Evolutionary conservation across 2,888 invertebrate genomes (phyloP).

Genomic region (Hybos culiciformis): DNA sequence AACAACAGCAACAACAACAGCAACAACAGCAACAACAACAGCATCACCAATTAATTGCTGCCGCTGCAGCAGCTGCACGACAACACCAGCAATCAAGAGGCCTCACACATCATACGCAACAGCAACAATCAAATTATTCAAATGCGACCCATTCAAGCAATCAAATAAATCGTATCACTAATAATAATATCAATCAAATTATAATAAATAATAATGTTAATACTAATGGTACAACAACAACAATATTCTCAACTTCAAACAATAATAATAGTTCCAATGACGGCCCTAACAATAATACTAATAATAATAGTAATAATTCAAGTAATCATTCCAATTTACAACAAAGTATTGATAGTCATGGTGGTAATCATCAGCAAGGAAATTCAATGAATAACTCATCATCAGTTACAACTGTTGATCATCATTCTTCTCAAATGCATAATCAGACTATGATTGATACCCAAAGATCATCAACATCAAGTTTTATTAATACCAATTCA

Average conservation of each 20-base stretch:
- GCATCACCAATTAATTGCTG: conserved; percentile 13
- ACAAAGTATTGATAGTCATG: conserved; percentile 35
- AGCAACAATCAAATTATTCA: conserved; percentile 23
- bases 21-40: conserved; percentile 15
- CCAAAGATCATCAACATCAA: conserved; percentile 34
- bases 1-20: conserved; percentile 22
- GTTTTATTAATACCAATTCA: conserved; percentile 20
- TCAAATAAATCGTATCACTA: conserved; percentile 29
- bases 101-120: conserved; percentile 22
- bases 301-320: conserved; percentile 24
- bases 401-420: no score
- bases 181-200: conserved; percentile 25
- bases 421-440: no score
- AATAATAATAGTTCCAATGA: conserved; percentile 13
- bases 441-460: no score
- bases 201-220: conserved; percentile 17
- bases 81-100: conserved; percentile 17
- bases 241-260: conserved; percentile 12
- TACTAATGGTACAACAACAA: conserved; percentile 15
- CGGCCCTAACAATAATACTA: conserved; percentile 14
- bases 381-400: no score
- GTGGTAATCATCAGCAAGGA: no score
- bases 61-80: conserved; percentile 12
- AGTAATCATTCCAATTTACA: conserved; percentile 24
- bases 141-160: conserved; percentile 24